Evolutionary conservation across 2,113 vertebrate species (phyloP), one percentile per base, ranked within the genome.

Genomic region (Nymphicus hollandicus): DNA sequence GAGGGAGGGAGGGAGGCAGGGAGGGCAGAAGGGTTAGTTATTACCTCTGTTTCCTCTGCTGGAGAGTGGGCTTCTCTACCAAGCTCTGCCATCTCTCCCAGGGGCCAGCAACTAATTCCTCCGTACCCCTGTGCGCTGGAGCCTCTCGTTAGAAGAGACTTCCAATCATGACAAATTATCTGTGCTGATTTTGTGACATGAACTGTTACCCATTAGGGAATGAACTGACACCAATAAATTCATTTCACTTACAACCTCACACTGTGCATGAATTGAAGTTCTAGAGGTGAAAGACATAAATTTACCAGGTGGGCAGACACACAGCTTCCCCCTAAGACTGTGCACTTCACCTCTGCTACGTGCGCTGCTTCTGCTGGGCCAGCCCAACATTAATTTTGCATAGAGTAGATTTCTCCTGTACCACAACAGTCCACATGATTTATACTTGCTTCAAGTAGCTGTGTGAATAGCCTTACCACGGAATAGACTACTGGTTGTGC

Each of bases 251-350:
- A 91, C 92, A 77, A 55, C 77, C 90, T 96, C 73, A 78, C 90
- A 91, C 91, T 25, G 64, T 19, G n/a, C 78, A 60, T 58, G 72
- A 94, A 96, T 95, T 83, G 47, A 88, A 91, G 81, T 94, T 97
- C 84, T 95, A 95, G 97, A 97, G 92, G 95, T 97, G 92, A 96
- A 97, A 97, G 89, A 92, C 95, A 97, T 97, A 97, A 95, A 97
- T 97, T 97, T 96, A 73, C 86, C 93, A 95, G 93, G 94, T 97
- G 91, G 92, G 93, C 91, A 96, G 91, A 60, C 84, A 84, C 77
- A 37, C 88, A 74, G 86, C 92, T 96, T 95, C 89, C 88, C 91
- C 55, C 41, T 83, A 91, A 91, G 91, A 93, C 80, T 85, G 60
- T 88, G 66, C 80, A 53, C 81, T 96, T 93, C 93, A 95, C 94